Percentiles rank a stretch among this genome's conserved stretches.
Conservation (phyloP, 2,888 invertebrate species). For the Eucera pruinosa region DNA sequence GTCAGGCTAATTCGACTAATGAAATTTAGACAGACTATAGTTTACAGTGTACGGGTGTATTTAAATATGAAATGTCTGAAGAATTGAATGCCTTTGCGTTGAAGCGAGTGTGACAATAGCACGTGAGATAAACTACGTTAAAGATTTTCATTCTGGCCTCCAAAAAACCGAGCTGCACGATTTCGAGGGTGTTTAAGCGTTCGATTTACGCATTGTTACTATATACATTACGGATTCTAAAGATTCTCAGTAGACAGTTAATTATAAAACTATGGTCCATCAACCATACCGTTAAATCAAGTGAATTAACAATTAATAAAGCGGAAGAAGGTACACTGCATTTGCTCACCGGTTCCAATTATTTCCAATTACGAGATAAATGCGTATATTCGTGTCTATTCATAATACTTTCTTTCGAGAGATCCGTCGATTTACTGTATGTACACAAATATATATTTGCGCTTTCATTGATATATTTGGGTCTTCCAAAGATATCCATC, state of each 20-base stretch:
- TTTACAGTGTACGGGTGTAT: conserved; percentile 70
- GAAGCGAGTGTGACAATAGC: conserved; percentile 51
- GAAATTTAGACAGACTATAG: conserved; percentile 14
- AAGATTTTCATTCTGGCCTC: conserved; percentile 60
- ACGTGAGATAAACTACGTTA: conserved; percentile 27
- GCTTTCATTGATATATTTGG: conserved; percentile 7
- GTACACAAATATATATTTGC: background rate
- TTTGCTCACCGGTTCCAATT: conserved; percentile 34
- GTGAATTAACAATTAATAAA: conserved; percentile 68
- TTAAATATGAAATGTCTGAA: conserved; percentile 29
- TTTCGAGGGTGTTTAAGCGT: conserved; percentile 50
- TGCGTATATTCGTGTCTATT: background rate
- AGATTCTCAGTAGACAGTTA: conserved; percentile 64
- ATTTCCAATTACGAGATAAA: conserved; percentile 29
- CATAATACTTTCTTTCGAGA: background rate
- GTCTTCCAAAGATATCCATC: conserved; percentile 12
- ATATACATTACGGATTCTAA: conserved; percentile 64
- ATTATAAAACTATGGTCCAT: conserved; percentile 37
- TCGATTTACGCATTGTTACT: conserved; percentile 60
- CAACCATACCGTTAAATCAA: conserved; percentile 51
- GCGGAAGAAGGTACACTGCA: conserved; percentile 45
- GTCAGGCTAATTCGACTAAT: background rate
- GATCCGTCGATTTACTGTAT: background rate
- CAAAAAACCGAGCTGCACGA: conserved; percentile 37
- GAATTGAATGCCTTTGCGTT: conserved; percentile 56